These are phyloP conservation scores for Pteronura brasiliensis DNA, from an alignment of 2,113 vertebrate genomes.

Conservation along the genomic window DNA sequence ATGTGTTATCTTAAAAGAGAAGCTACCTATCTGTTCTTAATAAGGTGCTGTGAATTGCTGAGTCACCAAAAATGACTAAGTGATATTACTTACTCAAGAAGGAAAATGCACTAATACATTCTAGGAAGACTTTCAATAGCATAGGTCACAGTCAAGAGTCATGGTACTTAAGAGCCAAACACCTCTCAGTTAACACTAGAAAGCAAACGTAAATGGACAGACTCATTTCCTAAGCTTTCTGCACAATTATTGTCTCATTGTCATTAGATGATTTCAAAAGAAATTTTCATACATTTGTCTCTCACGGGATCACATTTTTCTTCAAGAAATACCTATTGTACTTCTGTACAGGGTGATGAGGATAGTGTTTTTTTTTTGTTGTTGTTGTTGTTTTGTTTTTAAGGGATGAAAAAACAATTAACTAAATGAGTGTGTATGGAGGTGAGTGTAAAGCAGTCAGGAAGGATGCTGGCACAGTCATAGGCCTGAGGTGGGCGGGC, in stretches of 20 bases:
- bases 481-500: accelerated
- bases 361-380: not conserved
- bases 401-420: not conserved
- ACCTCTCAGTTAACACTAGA: not conserved
- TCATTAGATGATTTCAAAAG: constrained; percentile 1
- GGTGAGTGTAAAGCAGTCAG: not conserved
- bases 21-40: not conserved
- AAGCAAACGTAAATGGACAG: not conserved
- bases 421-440: not conserved
- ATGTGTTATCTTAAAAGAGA: not conserved
- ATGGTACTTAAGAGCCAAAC: not conserved
- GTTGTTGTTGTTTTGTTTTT: not conserved
- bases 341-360: not conserved
- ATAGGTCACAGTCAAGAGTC: not conserved
- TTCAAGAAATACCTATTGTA: not conserved
- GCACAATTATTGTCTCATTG: not conserved
- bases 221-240: not conserved
- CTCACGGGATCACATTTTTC: not conserved
- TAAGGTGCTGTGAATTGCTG: not conserved
- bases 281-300: not conserved
- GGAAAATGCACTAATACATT: not conserved
- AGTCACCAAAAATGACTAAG: constrained; percentile 14
- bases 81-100: not conserved
- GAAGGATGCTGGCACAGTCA: not conserved
- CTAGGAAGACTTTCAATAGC: constrained; percentile 4